Base-by-base conservation (phyloP, 2,888 invertebrate genomes). In the Eristalis pertinax region DNA sequence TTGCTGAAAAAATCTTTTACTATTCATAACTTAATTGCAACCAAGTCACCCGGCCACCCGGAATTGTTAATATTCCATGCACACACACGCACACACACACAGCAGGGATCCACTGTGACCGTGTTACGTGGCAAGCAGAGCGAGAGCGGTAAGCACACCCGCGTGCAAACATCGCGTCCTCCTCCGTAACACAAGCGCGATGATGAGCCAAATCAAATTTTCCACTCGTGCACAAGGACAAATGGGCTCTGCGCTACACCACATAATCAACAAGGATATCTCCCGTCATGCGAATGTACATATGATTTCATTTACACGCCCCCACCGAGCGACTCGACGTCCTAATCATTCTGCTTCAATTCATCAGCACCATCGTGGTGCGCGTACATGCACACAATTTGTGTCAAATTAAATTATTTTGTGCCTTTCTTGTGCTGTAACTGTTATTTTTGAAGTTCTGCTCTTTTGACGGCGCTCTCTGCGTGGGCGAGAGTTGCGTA, bases 11-110 rank as follows among this genome's bases (percentile, higher is more conserved):
- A 69, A 79, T 64, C 69, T 64, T 74, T 70, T 69, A 26, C 79
- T 43, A 64, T 79, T 80, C 74, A 84, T 69, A 83, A 79, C 79
- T 79, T 74, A 79, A 84, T 74, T 84, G 79, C 64, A 43, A 64
- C 67, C 26, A 58, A 63, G 41, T 68, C 83, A 3, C 26, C 32
- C 26, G 38, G 15, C 7, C 38, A 26, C 41, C 62, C 62, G 60
- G 67, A 72, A 63, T 78, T 22, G 68, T 68, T 67, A 78, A 67
- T 74, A 74, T 63, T 69, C 50, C 69, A 69, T 35, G 63, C 64
- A 38, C 69, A 58, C 43, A 84, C 69, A 10, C 19, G 56, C 11
- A 38, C 29, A 1, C 32, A 5, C 8, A 32, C 1, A 10, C 32
- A 8, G 1, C 32, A 4, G 56, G 60, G 43, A 50, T 67, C 67